Conservation (phyloP, 2,113 vertebrate genomes). For the Sphyrna mokarran region DNA sequence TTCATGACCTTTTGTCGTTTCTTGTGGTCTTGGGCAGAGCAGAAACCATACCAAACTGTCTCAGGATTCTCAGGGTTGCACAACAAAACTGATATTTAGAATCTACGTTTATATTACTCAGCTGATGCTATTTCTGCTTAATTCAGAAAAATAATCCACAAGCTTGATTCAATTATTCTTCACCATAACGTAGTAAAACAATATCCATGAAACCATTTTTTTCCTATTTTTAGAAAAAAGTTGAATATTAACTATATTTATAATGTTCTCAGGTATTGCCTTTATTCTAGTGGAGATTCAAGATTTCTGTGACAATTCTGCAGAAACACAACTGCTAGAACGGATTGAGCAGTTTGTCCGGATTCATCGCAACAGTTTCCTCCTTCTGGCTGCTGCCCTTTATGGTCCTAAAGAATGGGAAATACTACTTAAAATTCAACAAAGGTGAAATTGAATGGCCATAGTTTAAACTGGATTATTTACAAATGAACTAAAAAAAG, state of each 20-base stretch:
- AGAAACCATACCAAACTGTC: no score
- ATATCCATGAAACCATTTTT: not conserved
- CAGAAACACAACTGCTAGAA: slow-evolving; percentile 52
- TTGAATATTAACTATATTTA: slow-evolving; percentile 34
- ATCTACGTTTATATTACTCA: not conserved
- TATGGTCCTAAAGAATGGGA: slow-evolving; percentile 66
- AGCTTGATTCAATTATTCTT: not conserved
- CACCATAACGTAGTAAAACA: not conserved
- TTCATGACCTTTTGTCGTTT: no score
- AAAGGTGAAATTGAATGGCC: slow-evolving; percentile 57
- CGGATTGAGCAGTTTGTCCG: slow-evolving; percentile 68
- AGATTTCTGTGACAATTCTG: slow-evolving; percentile 52
- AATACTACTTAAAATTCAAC: slow-evolving; percentile 69
- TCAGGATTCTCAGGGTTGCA: not conserved
- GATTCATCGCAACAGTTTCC: slow-evolving; percentile 81
- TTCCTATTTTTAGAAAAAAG: not conserved
- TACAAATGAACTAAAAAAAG: not conserved
- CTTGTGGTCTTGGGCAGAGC: no score
- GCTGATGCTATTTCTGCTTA: not conserved
- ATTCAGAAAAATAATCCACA: not conserved
- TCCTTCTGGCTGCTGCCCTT: slow-evolving; percentile 71
- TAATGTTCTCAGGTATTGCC: slow-evolving; percentile 65
- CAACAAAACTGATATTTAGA: not conserved
- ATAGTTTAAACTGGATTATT: not conserved
- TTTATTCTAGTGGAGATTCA: slow-evolving; percentile 72